Evolutionary conservation across 1,140 invertebrate genomes (phyloP), one percentile per base, ranked within the genome.

Genomic region (Camponotus pennsylvanicus): DNA sequence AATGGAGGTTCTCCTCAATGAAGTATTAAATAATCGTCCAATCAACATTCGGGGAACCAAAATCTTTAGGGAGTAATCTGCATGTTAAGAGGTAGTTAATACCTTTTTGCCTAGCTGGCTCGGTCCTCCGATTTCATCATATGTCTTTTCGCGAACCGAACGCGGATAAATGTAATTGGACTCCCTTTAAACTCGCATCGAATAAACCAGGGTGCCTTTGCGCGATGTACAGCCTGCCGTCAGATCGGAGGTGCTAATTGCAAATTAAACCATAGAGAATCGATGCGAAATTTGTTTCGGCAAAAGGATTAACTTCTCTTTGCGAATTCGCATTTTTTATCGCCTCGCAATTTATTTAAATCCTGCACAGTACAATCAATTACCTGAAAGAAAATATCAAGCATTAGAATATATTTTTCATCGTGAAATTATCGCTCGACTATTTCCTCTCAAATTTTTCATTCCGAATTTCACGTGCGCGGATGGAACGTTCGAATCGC

Each of bases 1-100:
- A 52, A 90, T 71, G 80, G 66, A 90, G 86, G 70, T 85, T 86
- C 8, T 40, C 89, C 89, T 85, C 89, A 87, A 85, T 88, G 85
- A 85, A 87, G 93, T 91, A 94, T 94, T 94, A 94, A 94, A 94
- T 95, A 95, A 95, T 95, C 92, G 93, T 90, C 92, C 94, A 93
- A 94, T 94, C 93, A 95, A 92, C 92, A 91, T 94, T 93, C 91
- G 76, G 40, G 13, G 66, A 80, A 55, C 78, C 91, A 92, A 94
- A 93, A 90, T 93, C 91, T 92, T 94, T 92, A 93, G 90, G 91
- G 89, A 92, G 92, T 93, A 95, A 95, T 95, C 93, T 95, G 93
- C 95, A 95, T 95, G 93, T 94, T 95, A 94, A 95, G 93, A 95
- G 94, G 93, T 92, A 92, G 92, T 94, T 94, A 94, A 94, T 94